A percentile compares a stretch with the other conserved stretches of the same genome.
Conservation (phyloP, 2,888 invertebrate species). For the Drosophila kambysellisi region DNA sequence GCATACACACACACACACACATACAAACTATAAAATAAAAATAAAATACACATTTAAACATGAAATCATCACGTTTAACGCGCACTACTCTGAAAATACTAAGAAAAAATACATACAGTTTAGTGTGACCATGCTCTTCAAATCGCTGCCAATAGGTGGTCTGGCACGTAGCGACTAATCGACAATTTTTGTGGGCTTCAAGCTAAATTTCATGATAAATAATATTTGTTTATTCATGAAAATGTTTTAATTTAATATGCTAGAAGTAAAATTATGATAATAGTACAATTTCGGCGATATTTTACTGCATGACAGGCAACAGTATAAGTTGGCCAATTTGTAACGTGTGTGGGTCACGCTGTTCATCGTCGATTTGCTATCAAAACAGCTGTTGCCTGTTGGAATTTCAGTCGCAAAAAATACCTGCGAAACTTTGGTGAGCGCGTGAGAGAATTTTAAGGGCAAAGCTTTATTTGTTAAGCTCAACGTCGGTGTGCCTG, state of each 20-base stretch:
- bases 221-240: not conserved
- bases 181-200: too few species aligned
- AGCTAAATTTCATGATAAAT: too few species aligned
- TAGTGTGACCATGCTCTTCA: conserved; percentile 16
- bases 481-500: conserved; percentile 9
- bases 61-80: conserved; percentile 3
- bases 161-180: not conserved
- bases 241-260: not conserved
- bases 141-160: not conserved
- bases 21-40: conserved; percentile 18
- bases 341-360: conserved; percentile 27
- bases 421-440: conserved; percentile 34
- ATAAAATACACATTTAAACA: conserved; percentile 16
- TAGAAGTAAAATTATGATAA: not conserved
- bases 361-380: conserved; percentile 14
- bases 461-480: conserved; percentile 31
- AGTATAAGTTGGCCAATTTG: not conserved
- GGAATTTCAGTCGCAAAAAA: conserved; percentile 20
- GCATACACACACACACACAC: conserved; percentile 31
- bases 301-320: not conserved
- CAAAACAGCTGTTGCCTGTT: conserved; percentile 45
- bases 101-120: not conserved
- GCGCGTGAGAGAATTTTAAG: conserved; percentile 9
- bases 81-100: not conserved
- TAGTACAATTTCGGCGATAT: not conserved